Evolutionary conservation across 2,888 invertebrate species (phyloP).

Genomic region (Drosophila paramelanica): DNA sequence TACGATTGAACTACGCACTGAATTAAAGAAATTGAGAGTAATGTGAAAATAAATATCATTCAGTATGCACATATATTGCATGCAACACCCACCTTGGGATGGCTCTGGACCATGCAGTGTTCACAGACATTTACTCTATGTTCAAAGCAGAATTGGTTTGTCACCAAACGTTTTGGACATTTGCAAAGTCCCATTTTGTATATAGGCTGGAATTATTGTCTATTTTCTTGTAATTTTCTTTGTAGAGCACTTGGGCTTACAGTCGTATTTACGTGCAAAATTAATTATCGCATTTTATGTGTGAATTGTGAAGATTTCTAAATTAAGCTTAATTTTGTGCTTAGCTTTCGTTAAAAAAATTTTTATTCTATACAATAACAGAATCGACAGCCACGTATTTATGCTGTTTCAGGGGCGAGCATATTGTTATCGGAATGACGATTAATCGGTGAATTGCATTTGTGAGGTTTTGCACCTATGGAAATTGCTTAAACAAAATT

Average conservation of each 20-base stretch:
- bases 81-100: constrained; percentile 91
- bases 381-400: constrained; percentile 70
- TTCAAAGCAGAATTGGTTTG: constrained; percentile 99
- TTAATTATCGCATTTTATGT: constrained; percentile 52
- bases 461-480: background rate
- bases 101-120: constrained; percentile 98
- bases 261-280: constrained; percentile 9
- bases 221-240: background rate
- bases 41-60: background rate
- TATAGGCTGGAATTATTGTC: constrained; percentile 31
- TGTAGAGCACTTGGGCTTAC: constrained; percentile 9
- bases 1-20: constrained; percentile 99
- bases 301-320: constrained; percentile 1
- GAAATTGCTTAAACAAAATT: background rate
- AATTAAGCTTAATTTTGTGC: constrained; percentile 27
- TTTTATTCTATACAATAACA: constrained; percentile 59
- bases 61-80: background rate
- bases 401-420: constrained; percentile 24
- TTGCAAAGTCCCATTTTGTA: constrained; percentile 97
- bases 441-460: constrained; percentile 38
- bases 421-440: constrained; percentile 35
- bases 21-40: constrained; percentile 15
- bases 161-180: constrained; percentile 98
- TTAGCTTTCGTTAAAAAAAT: constrained; percentile 52
- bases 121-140: constrained; percentile 99